A percentile compares a stretch with the other conserved stretches of the same genome.
phyloP scores from a whole-genome alignment of 35 echinoderm and acorn worm genomes.

The Anneissia japonica region DNA sequence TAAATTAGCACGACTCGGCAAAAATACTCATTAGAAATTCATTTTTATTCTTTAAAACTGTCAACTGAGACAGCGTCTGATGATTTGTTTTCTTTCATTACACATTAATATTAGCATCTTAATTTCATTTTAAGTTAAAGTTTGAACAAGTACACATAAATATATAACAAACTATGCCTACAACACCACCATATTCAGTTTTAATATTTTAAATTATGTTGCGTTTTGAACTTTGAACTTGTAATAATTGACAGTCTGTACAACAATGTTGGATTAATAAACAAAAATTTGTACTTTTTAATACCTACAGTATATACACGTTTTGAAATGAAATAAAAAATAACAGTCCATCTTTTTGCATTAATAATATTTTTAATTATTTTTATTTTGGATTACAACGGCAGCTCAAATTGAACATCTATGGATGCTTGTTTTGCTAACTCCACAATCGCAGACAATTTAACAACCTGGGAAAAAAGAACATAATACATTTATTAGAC shows the following conservation, averaged over 20 bases:
- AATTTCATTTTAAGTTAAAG: not conserved
- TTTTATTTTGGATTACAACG: constrained; percentile 30
- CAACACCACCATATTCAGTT: not conserved
- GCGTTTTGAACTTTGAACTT: not conserved
- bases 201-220: not conserved
- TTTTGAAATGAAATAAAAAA: not conserved
- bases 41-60: too few relatives aligned
- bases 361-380: not conserved
- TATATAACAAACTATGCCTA: not conserved
- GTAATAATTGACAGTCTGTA: too few relatives aligned
- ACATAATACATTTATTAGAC: too few relatives aligned
- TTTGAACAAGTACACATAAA: not conserved
- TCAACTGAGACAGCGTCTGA: too few relatives aligned
- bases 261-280: not conserved
- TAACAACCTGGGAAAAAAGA: constrained; percentile 64
- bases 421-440: constrained; percentile 75
- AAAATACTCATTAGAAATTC: too few relatives aligned
- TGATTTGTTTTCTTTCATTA: too few relatives aligned
- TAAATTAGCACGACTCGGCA: too few relatives aligned
- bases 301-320: not conserved
- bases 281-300: not conserved
- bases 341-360: not conserved
- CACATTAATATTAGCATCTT: not conserved
- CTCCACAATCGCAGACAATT: constrained; percentile 70
- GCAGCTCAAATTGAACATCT: constrained; percentile 80